These are phyloP conservation scores for Drosophila mauritiana DNA, from an alignment of 1,140 invertebrate species.

Conservation along the genomic window DNA sequence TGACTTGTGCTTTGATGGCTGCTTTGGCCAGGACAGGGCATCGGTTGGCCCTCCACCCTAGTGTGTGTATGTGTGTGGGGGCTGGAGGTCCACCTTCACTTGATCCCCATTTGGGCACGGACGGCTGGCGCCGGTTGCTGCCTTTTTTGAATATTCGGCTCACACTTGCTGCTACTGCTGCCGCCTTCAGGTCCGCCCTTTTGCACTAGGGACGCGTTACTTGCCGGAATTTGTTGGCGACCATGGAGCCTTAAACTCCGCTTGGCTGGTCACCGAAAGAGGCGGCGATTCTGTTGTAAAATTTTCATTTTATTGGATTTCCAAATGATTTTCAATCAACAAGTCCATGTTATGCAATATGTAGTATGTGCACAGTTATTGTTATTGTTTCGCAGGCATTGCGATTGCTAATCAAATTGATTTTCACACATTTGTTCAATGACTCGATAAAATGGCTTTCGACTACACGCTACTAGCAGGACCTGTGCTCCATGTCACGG, in stretches of 20 bases:
- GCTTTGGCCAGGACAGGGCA: constrained; percentile 43
- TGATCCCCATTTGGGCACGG: constrained; percentile 39
- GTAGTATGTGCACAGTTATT: constrained; percentile 61
- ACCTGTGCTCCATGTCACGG: constrained; percentile 41
- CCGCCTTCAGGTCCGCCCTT: constrained; percentile 25
- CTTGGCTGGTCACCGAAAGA: constrained; percentile 16
- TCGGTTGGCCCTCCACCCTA: constrained; percentile 2
- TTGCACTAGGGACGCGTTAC: constrained; percentile 38
- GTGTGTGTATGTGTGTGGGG: constrained; percentile 7
- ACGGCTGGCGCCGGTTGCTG: constrained; percentile 47
- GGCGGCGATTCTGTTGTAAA: constrained; percentile 43
- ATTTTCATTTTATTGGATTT: constrained; percentile 74
- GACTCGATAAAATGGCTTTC: constrained; percentile 30
- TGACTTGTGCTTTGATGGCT: constrained; percentile 72
- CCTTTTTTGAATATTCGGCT: constrained; percentile 60
- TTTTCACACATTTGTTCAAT: constrained; percentile 28
- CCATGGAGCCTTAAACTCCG: constrained; percentile 44
- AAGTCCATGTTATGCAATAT: constrained; percentile 73
- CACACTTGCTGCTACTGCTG: constrained; percentile 11
- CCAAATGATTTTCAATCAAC: constrained; percentile 82
- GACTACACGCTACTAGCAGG: constrained; percentile 32
- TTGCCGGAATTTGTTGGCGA: constrained; percentile 46
- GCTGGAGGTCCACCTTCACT: constrained; percentile 26
- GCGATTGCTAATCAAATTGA: constrained; percentile 39
- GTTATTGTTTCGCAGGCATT: constrained; percentile 42